Conservation (phyloP, 2,888 invertebrate genomes). For the Pollenia griseotomentosa region DNA sequence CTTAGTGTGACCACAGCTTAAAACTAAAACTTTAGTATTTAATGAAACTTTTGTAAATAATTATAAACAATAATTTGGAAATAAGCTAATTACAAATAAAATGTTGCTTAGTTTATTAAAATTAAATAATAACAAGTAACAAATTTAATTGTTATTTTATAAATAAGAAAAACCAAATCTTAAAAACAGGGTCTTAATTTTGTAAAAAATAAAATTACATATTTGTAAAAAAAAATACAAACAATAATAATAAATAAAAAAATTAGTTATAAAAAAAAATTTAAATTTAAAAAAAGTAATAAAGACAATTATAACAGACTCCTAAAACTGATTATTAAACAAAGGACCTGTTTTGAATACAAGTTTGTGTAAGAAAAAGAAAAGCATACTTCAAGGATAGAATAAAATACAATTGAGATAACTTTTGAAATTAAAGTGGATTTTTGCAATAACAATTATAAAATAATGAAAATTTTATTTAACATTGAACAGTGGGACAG, state of each 20-base stretch:
- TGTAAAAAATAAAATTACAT: constrained; percentile 40
- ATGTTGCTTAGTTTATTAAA: constrained; percentile 60
- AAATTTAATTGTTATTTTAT: constrained; percentile 64
- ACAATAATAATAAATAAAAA: neutral
- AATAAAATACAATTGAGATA: constrained; percentile 8
- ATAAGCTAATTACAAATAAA: constrained; percentile 40
- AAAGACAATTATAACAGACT: constrained; percentile 37
- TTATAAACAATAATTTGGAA: constrained; percentile 38
- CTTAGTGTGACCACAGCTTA: neutral
- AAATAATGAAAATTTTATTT: too few relatives aligned
- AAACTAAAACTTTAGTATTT: neutral
- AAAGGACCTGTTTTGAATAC: constrained; percentile 6
- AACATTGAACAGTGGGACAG: too few relatives aligned
- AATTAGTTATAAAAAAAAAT: constrained; percentile 18
- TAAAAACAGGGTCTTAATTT: constrained; percentile 66
- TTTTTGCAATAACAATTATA: too few relatives aligned
- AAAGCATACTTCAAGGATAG: constrained; percentile 16
- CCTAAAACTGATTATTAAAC: neutral
- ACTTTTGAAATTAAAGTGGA: neutral
- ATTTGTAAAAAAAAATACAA: neutral
- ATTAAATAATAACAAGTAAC: constrained; percentile 34
- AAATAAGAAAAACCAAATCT: constrained; percentile 33
- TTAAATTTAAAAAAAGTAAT: constrained; percentile 18
- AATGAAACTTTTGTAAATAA: constrained; percentile 63
- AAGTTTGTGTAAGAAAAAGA: neutral